phyloP scores from a whole-genome alignment of 2,113 vertebrate species.

The Capricornis sumatraensis region DNA sequence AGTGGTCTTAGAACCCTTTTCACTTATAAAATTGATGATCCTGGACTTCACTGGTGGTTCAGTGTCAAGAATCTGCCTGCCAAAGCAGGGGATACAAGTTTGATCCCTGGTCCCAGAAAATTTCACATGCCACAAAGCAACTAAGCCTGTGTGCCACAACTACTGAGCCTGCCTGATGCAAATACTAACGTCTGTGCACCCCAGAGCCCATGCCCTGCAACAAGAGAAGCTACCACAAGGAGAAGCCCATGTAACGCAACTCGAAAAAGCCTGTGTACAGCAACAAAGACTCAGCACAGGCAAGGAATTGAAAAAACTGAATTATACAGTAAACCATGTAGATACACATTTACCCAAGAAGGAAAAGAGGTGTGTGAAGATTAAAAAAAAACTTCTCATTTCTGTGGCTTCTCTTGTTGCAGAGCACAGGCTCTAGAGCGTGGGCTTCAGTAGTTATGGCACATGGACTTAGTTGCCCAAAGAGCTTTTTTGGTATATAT shows the following conservation, averaged over 20 bases:
- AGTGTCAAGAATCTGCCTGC: neutral
- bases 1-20: neutral
- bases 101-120: neutral
- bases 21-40: neutral
- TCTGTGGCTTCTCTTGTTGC: no score
- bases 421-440: no score
- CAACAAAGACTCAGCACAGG: neutral
- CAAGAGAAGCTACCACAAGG: neutral
- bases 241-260: neutral
- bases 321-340: neutral
- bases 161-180: neutral
- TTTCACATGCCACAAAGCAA: neutral
- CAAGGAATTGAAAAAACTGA: neutral
- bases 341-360: conserved; percentile 20
- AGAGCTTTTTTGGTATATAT: neutral
- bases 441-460: no score
- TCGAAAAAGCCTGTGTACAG: neutral
- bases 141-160: neutral
- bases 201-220: neutral
- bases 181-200: neutral
- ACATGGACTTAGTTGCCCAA: neutral
- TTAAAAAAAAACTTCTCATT: neutral
- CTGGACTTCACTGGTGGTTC: neutral
- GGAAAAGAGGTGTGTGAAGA: conserved; percentile 34
- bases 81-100: neutral